These are phyloP conservation scores for Brachionus asplanchnoidis DNA, from an alignment of 1,140 invertebrate genomes.

Conservation along the genomic window DNA sequence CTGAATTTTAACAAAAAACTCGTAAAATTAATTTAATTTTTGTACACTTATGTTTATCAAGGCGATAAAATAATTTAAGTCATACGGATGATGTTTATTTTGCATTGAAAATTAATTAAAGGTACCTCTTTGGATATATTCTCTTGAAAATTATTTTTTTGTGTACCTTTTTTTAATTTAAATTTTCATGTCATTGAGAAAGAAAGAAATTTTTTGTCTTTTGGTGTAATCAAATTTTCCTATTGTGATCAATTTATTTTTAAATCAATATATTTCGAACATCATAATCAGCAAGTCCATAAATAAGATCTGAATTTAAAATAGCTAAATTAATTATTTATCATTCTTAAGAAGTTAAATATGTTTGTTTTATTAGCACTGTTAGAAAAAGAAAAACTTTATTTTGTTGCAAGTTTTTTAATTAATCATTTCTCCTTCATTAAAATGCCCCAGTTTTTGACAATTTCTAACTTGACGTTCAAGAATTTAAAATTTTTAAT, in stretches of 20 bases:
- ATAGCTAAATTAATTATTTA: not conserved
- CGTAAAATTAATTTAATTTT: not conserved
- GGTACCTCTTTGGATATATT: not conserved
- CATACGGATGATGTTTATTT: not conserved
- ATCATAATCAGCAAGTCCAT: not conserved
- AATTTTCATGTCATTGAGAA: not conserved
- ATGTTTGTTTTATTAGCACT: not conserved
- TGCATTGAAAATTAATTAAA: not conserved
- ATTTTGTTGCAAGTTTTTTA: not conserved
- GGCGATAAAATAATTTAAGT: not conserved
- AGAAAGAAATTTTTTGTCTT: not conserved
- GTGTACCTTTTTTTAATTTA: not conserved
- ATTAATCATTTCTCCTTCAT: not conserved
- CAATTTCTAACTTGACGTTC: not conserved
- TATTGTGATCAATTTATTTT: not conserved
- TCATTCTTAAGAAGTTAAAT: not conserved
- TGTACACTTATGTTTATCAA: not conserved
- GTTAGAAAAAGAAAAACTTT: not conserved
- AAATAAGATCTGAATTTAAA: not conserved
- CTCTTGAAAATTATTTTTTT: not conserved
- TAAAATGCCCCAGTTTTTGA: not conserved
- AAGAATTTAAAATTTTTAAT: not conserved
- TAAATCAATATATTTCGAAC: not conserved
- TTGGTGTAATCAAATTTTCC: not conserved
- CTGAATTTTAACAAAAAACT: not conserved